Conservation (phyloP, 2,888 invertebrate species). For the Ochropleura leucogaster region DNA sequence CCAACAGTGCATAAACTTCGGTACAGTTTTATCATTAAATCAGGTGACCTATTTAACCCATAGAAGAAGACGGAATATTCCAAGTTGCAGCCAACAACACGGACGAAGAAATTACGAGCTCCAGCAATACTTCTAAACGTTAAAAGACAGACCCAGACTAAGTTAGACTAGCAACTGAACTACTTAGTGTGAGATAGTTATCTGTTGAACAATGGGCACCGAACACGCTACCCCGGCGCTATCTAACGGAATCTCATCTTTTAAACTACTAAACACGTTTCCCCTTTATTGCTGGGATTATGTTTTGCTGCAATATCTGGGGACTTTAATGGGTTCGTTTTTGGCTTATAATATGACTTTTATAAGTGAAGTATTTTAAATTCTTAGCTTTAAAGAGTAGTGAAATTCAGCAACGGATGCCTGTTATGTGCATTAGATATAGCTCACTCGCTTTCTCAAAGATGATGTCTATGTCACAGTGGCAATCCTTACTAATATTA, state of each 20-base stretch:
- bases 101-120: constrained; percentile 32
- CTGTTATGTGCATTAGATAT: too few relatives aligned
- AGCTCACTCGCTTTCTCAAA: not conserved
- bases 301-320: constrained; percentile 41
- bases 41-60: not conserved
- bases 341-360: constrained; percentile 11
- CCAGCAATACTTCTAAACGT: constrained; percentile 39
- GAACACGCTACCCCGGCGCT: constrained; percentile 57
- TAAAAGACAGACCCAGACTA: constrained; percentile 47
- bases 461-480: not conserved
- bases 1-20: not conserved
- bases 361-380: not conserved
- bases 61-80: constrained; percentile 24
- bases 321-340: constrained; percentile 36
- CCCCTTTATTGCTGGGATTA: constrained; percentile 51
- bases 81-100: constrained; percentile 26
- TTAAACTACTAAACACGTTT: constrained; percentile 55
- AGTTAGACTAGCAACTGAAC: constrained; percentile 52
- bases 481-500: not conserved
- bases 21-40: not conserved
- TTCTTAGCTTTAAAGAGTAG: not conserved
- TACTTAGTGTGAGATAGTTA: constrained; percentile 59
- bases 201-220: constrained; percentile 52
- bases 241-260: constrained; percentile 50
- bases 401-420: not conserved